Evolutionary conservation across 2,113 vertebrate genomes (phyloP).

Genomic region (Himantopus leucocephalus): DNA sequence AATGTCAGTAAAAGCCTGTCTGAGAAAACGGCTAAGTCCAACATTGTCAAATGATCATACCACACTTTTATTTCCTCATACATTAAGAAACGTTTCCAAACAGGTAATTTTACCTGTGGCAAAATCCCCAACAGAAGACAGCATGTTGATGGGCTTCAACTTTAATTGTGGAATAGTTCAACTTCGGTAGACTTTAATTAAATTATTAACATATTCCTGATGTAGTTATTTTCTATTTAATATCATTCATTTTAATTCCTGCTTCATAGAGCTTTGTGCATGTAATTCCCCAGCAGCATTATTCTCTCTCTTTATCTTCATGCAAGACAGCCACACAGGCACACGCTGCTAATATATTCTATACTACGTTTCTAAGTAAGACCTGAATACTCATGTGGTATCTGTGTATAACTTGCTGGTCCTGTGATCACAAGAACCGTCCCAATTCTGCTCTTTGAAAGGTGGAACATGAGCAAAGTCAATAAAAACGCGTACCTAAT

Average conservation of each 20-base stretch:
- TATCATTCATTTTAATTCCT: constrained; percentile 59
- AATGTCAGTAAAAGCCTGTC: not conserved
- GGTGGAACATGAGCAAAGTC: not conserved
- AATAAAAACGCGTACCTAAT: not conserved
- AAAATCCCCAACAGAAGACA: not conserved
- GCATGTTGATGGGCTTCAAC: not conserved
- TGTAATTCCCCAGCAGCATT: constrained; percentile 32
- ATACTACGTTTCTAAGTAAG: not conserved
- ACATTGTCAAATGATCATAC: not conserved
- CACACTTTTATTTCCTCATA: not conserved
- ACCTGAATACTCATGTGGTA: not conserved
- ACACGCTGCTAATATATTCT: not conserved
- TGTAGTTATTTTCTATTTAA: constrained; percentile 65
- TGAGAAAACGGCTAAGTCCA: not conserved
- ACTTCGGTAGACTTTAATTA: constrained; percentile 64
- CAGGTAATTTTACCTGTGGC: not conserved
- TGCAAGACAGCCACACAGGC: not conserved
- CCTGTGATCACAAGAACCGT: not conserved
- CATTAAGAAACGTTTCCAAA: not conserved
- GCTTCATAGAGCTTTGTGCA: constrained; percentile 53
- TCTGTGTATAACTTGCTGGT: not conserved
- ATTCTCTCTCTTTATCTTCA: constrained; percentile 20
- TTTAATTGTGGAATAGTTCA: constrained; percentile 53
- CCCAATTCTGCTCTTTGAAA: not conserved
- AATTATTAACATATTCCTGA: constrained; percentile 59